These are phyloP conservation scores for Champsocephalus gunnari DNA, from an alignment of 2,797 vertebrate genomes.

Conservation along the genomic window DNA sequence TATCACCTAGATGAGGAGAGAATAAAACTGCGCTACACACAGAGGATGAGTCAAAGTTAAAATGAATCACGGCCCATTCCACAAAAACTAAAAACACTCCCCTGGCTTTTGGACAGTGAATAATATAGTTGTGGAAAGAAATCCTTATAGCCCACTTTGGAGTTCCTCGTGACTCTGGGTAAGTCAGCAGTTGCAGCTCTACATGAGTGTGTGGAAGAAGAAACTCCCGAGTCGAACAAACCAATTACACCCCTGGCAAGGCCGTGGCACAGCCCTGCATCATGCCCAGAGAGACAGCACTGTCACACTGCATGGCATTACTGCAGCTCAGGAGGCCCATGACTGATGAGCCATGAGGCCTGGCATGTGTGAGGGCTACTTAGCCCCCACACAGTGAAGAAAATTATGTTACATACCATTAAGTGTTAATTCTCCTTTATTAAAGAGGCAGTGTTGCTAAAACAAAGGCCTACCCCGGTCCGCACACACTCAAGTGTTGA, in stretches of 20 bases:
- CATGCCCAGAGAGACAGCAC: conserved; percentile 59
- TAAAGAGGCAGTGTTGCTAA: conserved; percentile 50
- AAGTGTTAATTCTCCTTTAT: conserved; percentile 53
- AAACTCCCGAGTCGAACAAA: conserved; percentile 69
- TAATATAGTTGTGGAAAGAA: conserved; percentile 53
- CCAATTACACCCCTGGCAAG: conserved; percentile 72
- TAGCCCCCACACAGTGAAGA: conserved; percentile 19
- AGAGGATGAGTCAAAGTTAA: conserved; percentile 47
- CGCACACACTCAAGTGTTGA: conserved; percentile 23
- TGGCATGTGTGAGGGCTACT: conserved; percentile 51
- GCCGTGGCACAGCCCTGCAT: conserved; percentile 59
- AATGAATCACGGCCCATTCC: conserved; percentile 60
- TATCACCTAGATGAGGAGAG: conserved; percentile 47
- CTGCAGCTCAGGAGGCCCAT: conserved; percentile 42
- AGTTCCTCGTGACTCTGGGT: conserved; percentile 52
- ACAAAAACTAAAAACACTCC: conserved; percentile 18
- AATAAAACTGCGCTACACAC: conserved; percentile 27
- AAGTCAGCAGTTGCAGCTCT: conserved; percentile 54
- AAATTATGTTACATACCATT: conserved; percentile 42
- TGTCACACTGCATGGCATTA: conserved; percentile 53
- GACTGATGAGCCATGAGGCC: conserved; percentile 44
- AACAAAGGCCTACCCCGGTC: conserved; percentile 59
- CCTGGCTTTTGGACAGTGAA: conserved; percentile 52
- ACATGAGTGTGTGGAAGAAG: conserved; percentile 52
- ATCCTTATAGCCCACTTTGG: conserved; percentile 51